Conservation (phyloP, 2,888 invertebrate genomes). For the Schizaphis graminum region DNA sequence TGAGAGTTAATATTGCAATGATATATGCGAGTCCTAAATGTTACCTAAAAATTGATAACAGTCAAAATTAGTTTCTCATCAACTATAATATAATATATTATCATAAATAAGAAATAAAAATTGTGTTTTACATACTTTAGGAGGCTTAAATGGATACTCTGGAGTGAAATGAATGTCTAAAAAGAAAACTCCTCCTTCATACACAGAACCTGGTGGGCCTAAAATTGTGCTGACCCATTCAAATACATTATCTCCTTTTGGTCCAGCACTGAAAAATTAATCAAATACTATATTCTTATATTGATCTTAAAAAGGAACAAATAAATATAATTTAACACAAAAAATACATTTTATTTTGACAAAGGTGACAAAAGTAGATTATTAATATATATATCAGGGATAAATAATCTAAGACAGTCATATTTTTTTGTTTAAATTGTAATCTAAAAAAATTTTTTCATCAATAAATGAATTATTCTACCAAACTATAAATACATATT, state of each 20-base stretch:
- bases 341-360: background rate
- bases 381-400: background rate
- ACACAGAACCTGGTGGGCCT: slow-evolving; percentile 96
- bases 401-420: background rate
- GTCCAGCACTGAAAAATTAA: slow-evolving; percentile 83
- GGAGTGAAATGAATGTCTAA: slow-evolving; percentile 97
- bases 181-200: slow-evolving; percentile 98
- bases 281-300: background rate
- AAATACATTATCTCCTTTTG: slow-evolving; percentile 97
- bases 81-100: background rate
- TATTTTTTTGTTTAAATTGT: background rate
- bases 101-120: background rate
- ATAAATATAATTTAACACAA: background rate
- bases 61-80: slow-evolving; percentile 21
- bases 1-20: slow-evolving; percentile 99
- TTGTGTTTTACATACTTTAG: slow-evolving; percentile 80
- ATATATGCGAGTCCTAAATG: slow-evolving; percentile 96
- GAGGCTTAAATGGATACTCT: slow-evolving; percentile 98
- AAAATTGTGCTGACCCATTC: slow-evolving; percentile 98
- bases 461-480: background rate
- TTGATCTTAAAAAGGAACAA: background rate
- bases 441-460: background rate
- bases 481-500: background rate
- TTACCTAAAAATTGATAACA: slow-evolving; percentile 75
- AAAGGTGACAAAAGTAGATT: background rate